Evolutionary conservation across 2,113 vertebrate species (phyloP), one percentile per base, ranked within the genome.

Genomic region (Percopsis transmontana): DNA sequence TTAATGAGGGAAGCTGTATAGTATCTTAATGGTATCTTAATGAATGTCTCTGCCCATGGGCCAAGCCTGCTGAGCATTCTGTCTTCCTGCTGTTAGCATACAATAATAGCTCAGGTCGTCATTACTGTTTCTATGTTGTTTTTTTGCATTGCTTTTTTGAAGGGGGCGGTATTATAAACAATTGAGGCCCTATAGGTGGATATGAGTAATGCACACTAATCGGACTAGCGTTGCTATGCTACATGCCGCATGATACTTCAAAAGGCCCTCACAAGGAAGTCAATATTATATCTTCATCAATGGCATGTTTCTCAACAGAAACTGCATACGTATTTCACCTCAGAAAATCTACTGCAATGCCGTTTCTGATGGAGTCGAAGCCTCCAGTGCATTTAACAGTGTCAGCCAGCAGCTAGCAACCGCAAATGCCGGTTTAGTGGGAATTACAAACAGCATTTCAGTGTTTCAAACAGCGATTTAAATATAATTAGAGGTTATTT

Each of bases 11-110:
- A 62, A 68, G 73, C 64, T 82, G 73, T 83, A 83, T 66, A 68
- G 76, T 82, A 87, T 85, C 84, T 90, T 91, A 87, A 91, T 89
- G 74, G 77, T 77, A 88, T 85, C 84, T 89, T 92, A 90, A 93
- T 88, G 82, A 89, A 88, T 82, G 75, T 74, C 80, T 58, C 73
- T 76, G 75, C 79, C 80, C 78, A 50, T 24, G 3, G 57, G 48
- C 42, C 13, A n/a, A 38, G 83, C 86, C 75, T 75, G 78, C 82
- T 50, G n/a, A 67, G 79, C 62, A 62, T 53, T 86, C 69, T 24
- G 53, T 71, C 72, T 58, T 8, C 59, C 15, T 45, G 20, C 41
- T 52, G 57, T 51, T 42, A 20, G 40, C 44, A 48, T 9, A 20
- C 44, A 33, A 7, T 33, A 7, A 33, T 33, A 33, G 27, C 27